Conservation (phyloP, 1,140 invertebrate genomes). For the Antheraea pernyi region DNA sequence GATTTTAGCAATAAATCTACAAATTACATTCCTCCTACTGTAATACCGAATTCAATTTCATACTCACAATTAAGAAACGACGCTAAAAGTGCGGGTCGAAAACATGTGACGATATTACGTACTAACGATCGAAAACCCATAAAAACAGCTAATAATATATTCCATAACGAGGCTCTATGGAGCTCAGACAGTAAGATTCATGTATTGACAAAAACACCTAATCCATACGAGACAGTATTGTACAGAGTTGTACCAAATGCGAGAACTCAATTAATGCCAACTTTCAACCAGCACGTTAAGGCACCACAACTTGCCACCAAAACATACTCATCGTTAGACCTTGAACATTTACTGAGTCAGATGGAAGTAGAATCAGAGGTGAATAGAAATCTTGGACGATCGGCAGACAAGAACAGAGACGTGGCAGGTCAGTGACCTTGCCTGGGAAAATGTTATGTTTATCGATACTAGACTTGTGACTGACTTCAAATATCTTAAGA, state of each 20-base stretch:
- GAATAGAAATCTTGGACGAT: conserved; percentile 68
- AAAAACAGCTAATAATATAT: conserved; percentile 27
- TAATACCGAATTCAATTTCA: conserved; percentile 6
- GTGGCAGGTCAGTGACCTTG: conserved; percentile 69
- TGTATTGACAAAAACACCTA: conserved; percentile 48
- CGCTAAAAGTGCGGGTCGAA: conserved; percentile 3
- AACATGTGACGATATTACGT: conserved; percentile 44
- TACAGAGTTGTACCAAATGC: conserved; percentile 42
- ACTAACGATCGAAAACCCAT: conserved; percentile 40
- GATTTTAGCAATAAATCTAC: conserved; percentile 12
- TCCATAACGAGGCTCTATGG: conserved; percentile 29
- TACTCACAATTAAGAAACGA: not conserved
- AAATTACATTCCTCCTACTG: conserved; percentile 13
- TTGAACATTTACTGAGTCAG: conserved; percentile 62
- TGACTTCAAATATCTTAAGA: conserved; percentile 6
- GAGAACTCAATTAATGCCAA: conserved; percentile 30
- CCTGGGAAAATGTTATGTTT: conserved; percentile 28
- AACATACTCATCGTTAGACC: conserved; percentile 54
- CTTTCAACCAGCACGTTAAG: conserved; percentile 27
- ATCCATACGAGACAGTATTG: conserved; percentile 62
- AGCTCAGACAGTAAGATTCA: conserved; percentile 35
- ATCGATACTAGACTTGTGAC: conserved; percentile 10
- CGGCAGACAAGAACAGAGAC: conserved; percentile 54
- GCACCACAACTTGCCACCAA: conserved; percentile 36
- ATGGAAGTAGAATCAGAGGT: conserved; percentile 69